A percentile compares a stretch with the other conserved stretches of the same genome.
Evolutionary conservation across 2,113 vertebrate species (phyloP).

Genomic region (Butorides virescens): DNA sequence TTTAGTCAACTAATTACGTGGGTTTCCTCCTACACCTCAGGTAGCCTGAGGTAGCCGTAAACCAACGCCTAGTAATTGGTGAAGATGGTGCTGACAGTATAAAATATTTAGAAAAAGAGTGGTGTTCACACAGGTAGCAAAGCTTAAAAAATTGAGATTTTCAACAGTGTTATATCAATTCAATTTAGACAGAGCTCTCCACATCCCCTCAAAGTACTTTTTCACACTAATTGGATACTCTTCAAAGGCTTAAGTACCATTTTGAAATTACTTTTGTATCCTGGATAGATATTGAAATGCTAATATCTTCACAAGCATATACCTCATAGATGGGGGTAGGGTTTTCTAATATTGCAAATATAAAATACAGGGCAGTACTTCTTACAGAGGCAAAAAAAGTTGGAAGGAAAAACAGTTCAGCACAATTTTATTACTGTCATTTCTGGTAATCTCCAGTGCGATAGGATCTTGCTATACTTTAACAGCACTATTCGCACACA

Average conservation of each 20-base stretch:
- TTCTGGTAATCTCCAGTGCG: background rate
- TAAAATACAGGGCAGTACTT: background rate
- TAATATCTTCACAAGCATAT: constrained; percentile 22
- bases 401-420: background rate
- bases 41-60: background rate
- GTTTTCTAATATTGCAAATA: constrained; percentile 8
- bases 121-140: constrained; percentile 10
- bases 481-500: background rate
- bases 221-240: constrained; percentile 50
- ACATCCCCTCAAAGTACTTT: constrained; percentile 11
- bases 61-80: background rate
- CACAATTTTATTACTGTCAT: background rate
- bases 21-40: background rate
- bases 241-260: constrained; percentile 68
- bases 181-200: constrained; percentile 15
- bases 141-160: constrained; percentile 27
- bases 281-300: constrained; percentile 39
- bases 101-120: constrained; percentile 1
- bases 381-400: background rate
- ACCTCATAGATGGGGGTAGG: background rate
- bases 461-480: background rate
- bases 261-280: constrained; percentile 52
- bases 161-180: background rate
- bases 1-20: background rate
- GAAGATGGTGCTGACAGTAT: background rate